Evolutionary conservation across 1,140 invertebrate genomes (phyloP).

Genomic region (Macrobrachium nipponense): DNA sequence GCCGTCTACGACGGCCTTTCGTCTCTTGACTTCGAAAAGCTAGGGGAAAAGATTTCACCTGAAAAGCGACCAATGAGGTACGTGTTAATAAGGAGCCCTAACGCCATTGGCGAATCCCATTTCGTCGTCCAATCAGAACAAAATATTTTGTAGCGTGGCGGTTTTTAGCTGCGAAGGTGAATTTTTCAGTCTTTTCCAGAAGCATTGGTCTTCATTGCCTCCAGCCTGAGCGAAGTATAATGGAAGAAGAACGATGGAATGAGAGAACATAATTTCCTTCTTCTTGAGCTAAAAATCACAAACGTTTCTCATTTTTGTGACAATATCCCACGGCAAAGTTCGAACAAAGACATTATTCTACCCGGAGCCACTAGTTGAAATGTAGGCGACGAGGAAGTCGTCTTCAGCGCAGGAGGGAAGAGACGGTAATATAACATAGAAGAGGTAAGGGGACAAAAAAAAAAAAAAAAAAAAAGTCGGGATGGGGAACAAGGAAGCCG

Average conservation of each 20-base stretch:
- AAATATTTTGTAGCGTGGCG: too few relatives aligned
- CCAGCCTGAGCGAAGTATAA: background rate
- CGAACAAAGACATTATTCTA: slow-evolving; percentile 31
- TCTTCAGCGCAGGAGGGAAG: background rate
- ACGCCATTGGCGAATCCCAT: too few relatives aligned
- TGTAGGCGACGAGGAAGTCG: background rate
- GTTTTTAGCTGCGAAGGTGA: too few relatives aligned
- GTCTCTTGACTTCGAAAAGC: slow-evolving; percentile 2
- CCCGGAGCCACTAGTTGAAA: background rate
- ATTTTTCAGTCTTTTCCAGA: too few relatives aligned
- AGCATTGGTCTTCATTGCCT: too few relatives aligned
- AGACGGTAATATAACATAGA: background rate
- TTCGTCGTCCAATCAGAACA: too few relatives aligned
- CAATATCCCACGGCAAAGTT: slow-evolving; percentile 22
- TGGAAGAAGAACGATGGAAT: background rate
- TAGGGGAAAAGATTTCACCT: too few relatives aligned
- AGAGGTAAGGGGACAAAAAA: background rate
- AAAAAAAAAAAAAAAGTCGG: background rate
- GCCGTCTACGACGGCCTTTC: slow-evolving; percentile 5
- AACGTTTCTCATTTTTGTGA: slow-evolving; percentile 39
- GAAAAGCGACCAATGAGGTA: too few relatives aligned
- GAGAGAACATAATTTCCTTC: slow-evolving; percentile 19
- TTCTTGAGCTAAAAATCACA: slow-evolving; percentile 23
- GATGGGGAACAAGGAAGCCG: background rate
- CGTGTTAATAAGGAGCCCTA: too few relatives aligned